A percentile compares a stretch with the other conserved stretches of the same genome.
phyloP scores from a whole-genome alignment of 2,797 vertebrate species.

The Perdix hodgsoniae region DNA sequence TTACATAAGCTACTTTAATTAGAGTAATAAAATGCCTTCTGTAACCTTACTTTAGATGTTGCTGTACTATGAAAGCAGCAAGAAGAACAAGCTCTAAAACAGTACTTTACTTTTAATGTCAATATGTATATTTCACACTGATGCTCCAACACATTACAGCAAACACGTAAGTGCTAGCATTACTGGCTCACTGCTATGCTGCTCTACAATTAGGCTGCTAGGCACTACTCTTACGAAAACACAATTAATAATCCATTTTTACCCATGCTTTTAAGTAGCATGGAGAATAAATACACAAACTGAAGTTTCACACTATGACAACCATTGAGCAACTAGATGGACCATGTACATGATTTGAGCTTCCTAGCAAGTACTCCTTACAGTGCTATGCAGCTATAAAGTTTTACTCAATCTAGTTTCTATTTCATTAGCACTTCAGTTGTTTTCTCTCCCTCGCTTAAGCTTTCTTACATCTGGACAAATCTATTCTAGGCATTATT shows the following conservation, averaged over 20 bases:
- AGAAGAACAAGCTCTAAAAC: neutral
- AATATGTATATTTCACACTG: neutral
- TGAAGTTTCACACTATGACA: neutral
- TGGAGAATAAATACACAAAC: neutral
- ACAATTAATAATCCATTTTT: neutral
- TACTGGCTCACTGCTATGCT: neutral
- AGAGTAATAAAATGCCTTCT: neutral
- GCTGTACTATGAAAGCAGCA: neutral
- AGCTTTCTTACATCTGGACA: neutral
- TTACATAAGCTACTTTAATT: neutral
- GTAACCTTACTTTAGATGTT: neutral
- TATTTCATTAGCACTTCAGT: neutral
- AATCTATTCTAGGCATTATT: neutral
- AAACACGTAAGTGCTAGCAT: neutral
- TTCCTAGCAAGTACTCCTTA: neutral
- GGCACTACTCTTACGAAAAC: neutral
- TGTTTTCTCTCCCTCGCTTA: neutral
- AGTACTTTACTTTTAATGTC: neutral
- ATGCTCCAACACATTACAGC: neutral
- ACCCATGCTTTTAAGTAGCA: neutral
- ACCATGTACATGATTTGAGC: fast-evolving
- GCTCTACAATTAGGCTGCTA: neutral
- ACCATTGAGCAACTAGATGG: neutral
- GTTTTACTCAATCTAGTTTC: neutral
- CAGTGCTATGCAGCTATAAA: neutral